phyloP scores from a whole-genome alignment of 1,140 invertebrate genomes.

The Temnothorax curvispinosus region DNA sequence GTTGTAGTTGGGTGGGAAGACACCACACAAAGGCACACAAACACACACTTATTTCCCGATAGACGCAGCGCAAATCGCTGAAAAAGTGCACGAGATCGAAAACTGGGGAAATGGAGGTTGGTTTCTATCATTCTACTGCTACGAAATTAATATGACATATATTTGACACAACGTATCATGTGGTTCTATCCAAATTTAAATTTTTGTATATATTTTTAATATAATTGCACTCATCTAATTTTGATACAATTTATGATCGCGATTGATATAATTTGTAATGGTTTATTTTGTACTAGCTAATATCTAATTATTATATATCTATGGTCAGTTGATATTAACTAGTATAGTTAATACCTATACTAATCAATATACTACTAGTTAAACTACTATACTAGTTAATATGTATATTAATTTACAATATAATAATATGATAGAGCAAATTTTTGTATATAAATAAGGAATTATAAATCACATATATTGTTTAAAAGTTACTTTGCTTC shows the following conservation, averaged over 20 bases:
- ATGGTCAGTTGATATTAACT: no score
- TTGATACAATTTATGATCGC: not conserved
- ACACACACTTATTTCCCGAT: not conserved
- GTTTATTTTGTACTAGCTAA: not conserved
- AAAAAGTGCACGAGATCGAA: not conserved
- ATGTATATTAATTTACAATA: not conserved
- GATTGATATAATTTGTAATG: not conserved
- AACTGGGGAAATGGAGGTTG: slow-evolving; percentile 11
- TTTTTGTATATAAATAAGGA: no score
- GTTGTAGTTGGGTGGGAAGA: not conserved
- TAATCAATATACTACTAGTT: not conserved
- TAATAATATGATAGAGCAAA: not conserved
- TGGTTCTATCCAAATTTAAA: not conserved
- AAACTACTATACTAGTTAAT: not conserved
- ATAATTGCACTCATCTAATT: not conserved
- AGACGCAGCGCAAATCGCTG: not conserved
- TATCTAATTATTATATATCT: no score
- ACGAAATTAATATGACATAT: not conserved
- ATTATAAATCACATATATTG: no score
- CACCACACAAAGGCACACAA: no score
- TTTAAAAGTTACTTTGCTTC: no score
- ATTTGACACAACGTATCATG: not conserved
- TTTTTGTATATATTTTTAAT: not conserved
- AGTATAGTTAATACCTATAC: not conserved
- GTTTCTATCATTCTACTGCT: not conserved